Evolutionary conservation across 2,797 vertebrate genomes (phyloP), one percentile per base, ranked within the genome.

Genomic region (Takifugu rubripes): DNA sequence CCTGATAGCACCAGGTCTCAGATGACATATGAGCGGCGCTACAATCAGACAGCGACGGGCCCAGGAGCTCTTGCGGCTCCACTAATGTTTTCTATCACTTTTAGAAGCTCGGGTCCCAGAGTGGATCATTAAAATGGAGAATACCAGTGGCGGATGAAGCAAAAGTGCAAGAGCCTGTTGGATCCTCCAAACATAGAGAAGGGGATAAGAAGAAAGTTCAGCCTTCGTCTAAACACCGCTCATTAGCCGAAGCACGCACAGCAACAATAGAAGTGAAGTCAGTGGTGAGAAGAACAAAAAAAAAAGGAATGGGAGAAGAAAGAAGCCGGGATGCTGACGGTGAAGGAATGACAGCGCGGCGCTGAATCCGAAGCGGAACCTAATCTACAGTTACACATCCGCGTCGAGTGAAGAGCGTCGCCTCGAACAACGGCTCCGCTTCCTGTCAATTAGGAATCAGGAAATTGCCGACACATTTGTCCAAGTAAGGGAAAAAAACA

Each of bases 91-190:
- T 56, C 70, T 45, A 81, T 61, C 79, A 51, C 70, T 73, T 75
- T 79, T 3, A 62, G 84, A 81, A 82, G 74, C 72, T 62, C 25
- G 9, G 29, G 79, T 86, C 84, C 83, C 81, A 76, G 68, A 79
- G 84, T 84, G 86, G 83, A 84, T 88, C 82, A 84, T 88, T 88
- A 88, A 86, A 82, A 78, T 15, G 48, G 68, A 83, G 70, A 82
- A 77, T 76, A 75, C 54, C 54, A 21, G 65, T 60, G 57, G 70
- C 70, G 56, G 66, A 73, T 62, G 67, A 82, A 78, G 71, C 73
- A 73, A 76, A 78, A 68, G 78, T 63, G 52, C 77, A 74, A 74
- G 70, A 78, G 72, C 65, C 57, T n/a, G 66, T 54, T 69, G 69
- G 77, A 80, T 77, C 56, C 61, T 86, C 75, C 79, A 64, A 77